Percentiles rank a stretch among this genome's conserved stretches.
These are phyloP conservation scores for Lipophrys pholis DNA, from an alignment of 2,113 vertebrate species.

Conservation along the genomic window DNA sequence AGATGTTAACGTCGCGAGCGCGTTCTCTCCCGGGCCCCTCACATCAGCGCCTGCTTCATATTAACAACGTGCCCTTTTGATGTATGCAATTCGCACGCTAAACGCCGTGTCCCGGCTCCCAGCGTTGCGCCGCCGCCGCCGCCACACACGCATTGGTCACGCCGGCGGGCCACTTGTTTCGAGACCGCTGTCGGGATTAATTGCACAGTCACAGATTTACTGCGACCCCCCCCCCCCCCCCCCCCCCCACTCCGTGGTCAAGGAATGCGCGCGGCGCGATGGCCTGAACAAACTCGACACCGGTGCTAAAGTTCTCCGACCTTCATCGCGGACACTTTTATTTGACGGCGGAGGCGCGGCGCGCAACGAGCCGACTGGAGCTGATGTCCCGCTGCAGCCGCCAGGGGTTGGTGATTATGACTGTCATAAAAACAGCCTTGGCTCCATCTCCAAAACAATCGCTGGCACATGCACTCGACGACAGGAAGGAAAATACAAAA, in stretches of 20 bases:
- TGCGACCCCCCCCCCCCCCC: no score
- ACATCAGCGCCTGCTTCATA: slow-evolving; percentile 23
- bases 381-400: slow-evolving; percentile 61
- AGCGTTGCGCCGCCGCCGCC: slow-evolving; percentile 54
- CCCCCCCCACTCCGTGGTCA: slow-evolving; percentile 53
- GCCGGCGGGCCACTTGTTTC: slow-evolving; percentile 47
- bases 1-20: slow-evolving; percentile 39
- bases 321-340: slow-evolving; percentile 73
- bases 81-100: slow-evolving; percentile 32
- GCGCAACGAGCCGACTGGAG: slow-evolving; percentile 58
- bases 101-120: slow-evolving; percentile 33
- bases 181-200: slow-evolving; percentile 64
- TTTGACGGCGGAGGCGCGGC: slow-evolving; percentile 71
- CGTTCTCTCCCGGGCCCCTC: slow-evolving; percentile 10
- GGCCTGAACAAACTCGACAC: slow-evolving; percentile 26
- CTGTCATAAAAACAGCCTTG: slow-evolving; percentile 68
- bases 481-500: no score
- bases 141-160: slow-evolving; percentile 60
- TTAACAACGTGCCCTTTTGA: slow-evolving; percentile 2
- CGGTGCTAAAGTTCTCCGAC: slow-evolving; percentile 70
- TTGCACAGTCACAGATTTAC: slow-evolving; percentile 48
- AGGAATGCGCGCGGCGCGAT: slow-evolving; percentile 8
- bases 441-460: slow-evolving; percentile 68
- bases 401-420: slow-evolving; percentile 64
- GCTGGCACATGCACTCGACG: slow-evolving; percentile 42